A percentile compares a stretch with the other conserved stretches of the same genome.
Evolutionary conservation across 2,113 vertebrate species (phyloP).

Genomic region (Orycteropus afer): DNA sequence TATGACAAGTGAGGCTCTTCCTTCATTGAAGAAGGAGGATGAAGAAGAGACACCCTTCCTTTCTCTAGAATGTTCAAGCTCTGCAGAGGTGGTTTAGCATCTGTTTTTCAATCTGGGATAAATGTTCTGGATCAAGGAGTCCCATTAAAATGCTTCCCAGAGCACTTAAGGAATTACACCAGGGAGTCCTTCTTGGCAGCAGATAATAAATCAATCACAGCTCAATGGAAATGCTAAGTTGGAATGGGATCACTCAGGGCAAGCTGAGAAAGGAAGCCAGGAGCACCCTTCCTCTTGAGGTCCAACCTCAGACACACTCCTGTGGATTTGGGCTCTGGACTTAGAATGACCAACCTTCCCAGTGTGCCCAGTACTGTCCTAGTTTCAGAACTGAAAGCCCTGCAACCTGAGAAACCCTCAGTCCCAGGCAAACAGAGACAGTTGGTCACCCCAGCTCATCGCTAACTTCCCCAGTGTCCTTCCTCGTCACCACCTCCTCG

Average conservation of each 20-base stretch:
- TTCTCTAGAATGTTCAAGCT: constrained; percentile 41
- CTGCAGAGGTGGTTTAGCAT: constrained; percentile 48
- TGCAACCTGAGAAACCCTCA: neutral
- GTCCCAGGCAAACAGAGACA: neutral
- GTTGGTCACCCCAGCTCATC: neutral
- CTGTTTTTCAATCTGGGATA: constrained; percentile 70
- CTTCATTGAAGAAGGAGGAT: neutral
- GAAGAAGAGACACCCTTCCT: constrained; percentile 35
- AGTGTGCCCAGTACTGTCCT: neutral
- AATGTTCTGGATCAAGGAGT: constrained; percentile 71
- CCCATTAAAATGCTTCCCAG: constrained; percentile 45
- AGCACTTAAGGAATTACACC: constrained; percentile 65
- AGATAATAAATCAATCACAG: constrained; percentile 69
- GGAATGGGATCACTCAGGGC: neutral
- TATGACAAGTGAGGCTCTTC: neutral
- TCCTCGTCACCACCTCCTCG: neutral
- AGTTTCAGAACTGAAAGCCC: neutral
- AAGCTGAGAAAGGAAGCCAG: constrained; percentile 4
- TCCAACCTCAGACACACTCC: neutral
- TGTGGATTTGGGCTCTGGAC: neutral
- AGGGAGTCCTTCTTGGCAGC: constrained; percentile 57
- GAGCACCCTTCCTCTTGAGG: neutral
- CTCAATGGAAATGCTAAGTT: constrained; percentile 34
- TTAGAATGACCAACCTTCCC: neutral
- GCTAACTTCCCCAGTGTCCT: neutral